These are phyloP conservation scores for Marmota monax DNA, from an alignment of 2,113 vertebrate genomes.

Conservation along the genomic window DNA sequence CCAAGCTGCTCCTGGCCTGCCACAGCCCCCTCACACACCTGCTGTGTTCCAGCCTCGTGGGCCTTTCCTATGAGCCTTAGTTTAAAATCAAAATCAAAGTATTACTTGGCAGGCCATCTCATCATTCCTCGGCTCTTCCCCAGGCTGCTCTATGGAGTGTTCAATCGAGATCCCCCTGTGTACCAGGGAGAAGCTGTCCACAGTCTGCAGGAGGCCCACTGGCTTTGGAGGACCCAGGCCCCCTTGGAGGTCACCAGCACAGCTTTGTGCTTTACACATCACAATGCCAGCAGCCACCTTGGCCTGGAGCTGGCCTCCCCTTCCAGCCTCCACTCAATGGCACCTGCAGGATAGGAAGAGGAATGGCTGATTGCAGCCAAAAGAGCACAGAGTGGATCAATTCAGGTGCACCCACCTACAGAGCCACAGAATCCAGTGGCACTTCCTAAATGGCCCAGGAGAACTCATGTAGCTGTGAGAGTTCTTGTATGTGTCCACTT, in stretches of 20 bases:
- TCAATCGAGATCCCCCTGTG: background rate
- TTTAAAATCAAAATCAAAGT: conserved; percentile 20
- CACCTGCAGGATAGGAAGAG: background rate
- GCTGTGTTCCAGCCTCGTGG: background rate
- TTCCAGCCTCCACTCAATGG: background rate
- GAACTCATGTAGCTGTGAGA: background rate
- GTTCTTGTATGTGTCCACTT: background rate
- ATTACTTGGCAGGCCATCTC: conserved; percentile 55
- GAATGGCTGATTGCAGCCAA: background rate
- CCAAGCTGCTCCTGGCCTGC: background rate
- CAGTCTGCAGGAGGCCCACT: background rate
- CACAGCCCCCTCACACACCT: background rate
- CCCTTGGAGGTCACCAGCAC: background rate
- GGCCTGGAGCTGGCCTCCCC: background rate
- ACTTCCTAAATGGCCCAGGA: background rate
- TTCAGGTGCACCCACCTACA: background rate
- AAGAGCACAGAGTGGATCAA: background rate
- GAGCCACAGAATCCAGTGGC: background rate
- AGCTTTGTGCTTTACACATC: conserved; percentile 62
- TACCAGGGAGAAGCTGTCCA: background rate
- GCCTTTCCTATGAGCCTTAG: background rate
- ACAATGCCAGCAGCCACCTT: conserved; percentile 61
- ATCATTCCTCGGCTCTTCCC: conserved; percentile 1
- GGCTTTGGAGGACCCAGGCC: background rate
- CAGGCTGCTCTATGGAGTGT: background rate